Base-by-base conservation (phyloP, 2,888 invertebrate species). In the Andrena bicolor region DNA sequence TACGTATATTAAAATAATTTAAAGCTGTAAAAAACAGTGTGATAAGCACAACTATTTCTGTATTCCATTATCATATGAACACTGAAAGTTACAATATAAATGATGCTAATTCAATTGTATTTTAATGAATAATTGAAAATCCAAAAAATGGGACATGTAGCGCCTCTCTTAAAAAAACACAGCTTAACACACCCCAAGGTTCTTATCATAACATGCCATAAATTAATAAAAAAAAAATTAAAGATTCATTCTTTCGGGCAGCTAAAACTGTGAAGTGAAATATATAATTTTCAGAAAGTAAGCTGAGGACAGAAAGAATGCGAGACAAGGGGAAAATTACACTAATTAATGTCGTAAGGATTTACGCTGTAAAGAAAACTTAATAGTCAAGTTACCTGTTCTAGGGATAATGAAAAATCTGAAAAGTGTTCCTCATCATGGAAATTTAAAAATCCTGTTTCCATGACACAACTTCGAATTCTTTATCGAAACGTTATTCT, bases 361-460 rank as follows among this genome's bases (percentile, higher is more conserved):
- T 13, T 6, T 35, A 30, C 8, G n/a, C 35, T 6, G 23, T n/a
- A 16, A 65, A 16, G 41, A 76, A 68, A 61, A 48, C 32, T 58
- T 7, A n/a, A 60, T 8, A 58, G 41, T 16, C 49, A 68, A 64
- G 70, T 90, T 89, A 93, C 92, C 90, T 93, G 91, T 80, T 91
- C 91, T 60, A 91, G 81, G 53, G 91, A 90, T 85, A 93, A 85
- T 82, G 92, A 88, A 88, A 92, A 91, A 87, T 92, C 92, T 64
- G 94, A 92, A 91, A 95, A 95, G 84, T 94, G 94, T 92, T 95
- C 94, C 90, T 94, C 95, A 92, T 95, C 94, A 83, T 94, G 93
- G 87, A 94, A 94, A 91, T 94, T 94, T 82, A 94, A 90, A 88
- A 94, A 94, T 88, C 94, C 94, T 82, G 95, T 93, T 93, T 95